Base-by-base conservation (phyloP, 2,113 vertebrate genomes). In the Illadopsis cleaveri region DNA sequence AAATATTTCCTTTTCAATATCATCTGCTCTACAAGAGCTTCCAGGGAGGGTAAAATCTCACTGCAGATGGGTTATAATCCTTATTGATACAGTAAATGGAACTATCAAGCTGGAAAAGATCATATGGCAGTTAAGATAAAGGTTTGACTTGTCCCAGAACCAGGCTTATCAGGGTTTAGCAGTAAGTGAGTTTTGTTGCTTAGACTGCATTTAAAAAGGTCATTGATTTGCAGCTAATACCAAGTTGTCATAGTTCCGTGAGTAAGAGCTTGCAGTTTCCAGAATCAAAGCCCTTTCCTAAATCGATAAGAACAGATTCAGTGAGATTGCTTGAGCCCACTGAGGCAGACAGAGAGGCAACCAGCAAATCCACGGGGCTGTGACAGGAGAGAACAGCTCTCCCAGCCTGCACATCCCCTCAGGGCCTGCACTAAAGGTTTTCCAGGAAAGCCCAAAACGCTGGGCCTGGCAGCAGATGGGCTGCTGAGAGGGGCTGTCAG, bases 161-260 rank as follows among this genome's bases (percentile, higher is more conserved):
- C 15, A 3, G 93, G 97, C 96, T 98, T 98, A 98, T 98, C 96
- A 82, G 97, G 96, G 94, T 90, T 98, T 97, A 95, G 94, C 97
- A 97, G 96, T 71, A 48, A 98, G 96, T 44, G 70, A 96, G 91
- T 96, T 97, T 96, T 96, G 94, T 97, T 98, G 97, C 96, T 94
- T 96, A 57, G 20, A 81, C 96, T 97, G 96, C 98, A 93, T 98
- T 97, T 98, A 53, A 97, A 98, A 98, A 98, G 97, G 95, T 97
- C 98, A 98, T 98, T 98, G 98, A 98, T 98, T 98, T 97, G 96
- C 93, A 98, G 97, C 97, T 98, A 98, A 98, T 98, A 98, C 97
- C 57, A 86, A 98, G 97, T 97, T 98, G 98, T 98, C 98, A 98
- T 98, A 98, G 98, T 98, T 98, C 97, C 88, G 76, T 97, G 97